A percentile compares a stretch with the other conserved stretches of the same genome.
Evolutionary conservation across 2,888 invertebrate genomes (phyloP).

Genomic region (Apodemia zela): DNA sequence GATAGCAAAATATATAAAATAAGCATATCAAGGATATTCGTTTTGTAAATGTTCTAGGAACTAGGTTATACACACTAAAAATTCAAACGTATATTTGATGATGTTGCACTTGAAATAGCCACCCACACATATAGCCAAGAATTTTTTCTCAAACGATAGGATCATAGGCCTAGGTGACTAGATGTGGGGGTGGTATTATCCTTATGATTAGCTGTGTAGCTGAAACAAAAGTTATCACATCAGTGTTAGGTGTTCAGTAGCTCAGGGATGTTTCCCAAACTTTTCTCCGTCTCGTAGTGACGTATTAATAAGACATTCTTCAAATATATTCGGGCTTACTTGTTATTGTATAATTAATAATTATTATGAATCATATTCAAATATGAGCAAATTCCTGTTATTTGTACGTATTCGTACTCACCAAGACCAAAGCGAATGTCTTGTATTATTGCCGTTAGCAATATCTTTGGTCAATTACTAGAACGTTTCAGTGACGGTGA

Average conservation of each 20-base stretch:
- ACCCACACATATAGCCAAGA: conserved; percentile 15
- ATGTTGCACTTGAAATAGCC: conserved; percentile 53
- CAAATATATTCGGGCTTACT: conserved; percentile 54
- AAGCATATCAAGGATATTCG: conserved; percentile 60
- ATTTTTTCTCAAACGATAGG: not conserved
- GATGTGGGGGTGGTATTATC: conserved; percentile 8
- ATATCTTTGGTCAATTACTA: conserved; percentile 79
- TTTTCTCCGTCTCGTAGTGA: conserved; percentile 51
- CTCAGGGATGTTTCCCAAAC: conserved; percentile 40
- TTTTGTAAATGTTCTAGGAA: conserved; percentile 61
- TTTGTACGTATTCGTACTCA: conserved; percentile 64
- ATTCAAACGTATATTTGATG: conserved; percentile 48
- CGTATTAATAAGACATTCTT: conserved; percentile 57
- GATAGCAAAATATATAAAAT: conserved; percentile 42
- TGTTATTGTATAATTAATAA: conserved; percentile 51
- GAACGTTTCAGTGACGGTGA: conserved; percentile 64
- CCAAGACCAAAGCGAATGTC: conserved; percentile 71
- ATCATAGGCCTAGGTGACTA: conserved; percentile 13
- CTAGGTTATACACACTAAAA: conserved; percentile 33
- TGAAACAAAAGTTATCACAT: conserved; percentile 53
- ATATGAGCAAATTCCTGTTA: conserved; percentile 41
- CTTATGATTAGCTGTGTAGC: conserved; percentile 58
- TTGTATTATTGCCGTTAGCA: conserved; percentile 69
- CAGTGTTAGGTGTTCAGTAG: conserved; percentile 71
- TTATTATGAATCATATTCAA: conserved; percentile 46